Conservation (phyloP, 1,140 invertebrate genomes). For the Zaprionus camerounensis region DNA sequence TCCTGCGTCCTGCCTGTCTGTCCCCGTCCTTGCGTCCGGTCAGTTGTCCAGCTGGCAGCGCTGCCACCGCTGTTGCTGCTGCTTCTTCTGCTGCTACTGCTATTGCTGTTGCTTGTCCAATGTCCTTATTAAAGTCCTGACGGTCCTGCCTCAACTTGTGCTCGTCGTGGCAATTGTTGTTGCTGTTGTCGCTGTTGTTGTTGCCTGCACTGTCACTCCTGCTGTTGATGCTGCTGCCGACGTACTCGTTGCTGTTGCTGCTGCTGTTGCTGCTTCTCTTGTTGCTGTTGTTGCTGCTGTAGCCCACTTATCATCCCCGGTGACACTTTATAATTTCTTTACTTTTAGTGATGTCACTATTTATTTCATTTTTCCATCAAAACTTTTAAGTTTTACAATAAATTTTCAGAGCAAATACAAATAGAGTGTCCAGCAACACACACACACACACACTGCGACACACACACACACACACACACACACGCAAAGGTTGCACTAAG, state of each 20-base stretch:
- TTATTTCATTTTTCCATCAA: constrained; percentile 84
- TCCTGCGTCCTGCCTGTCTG: constrained; percentile 36
- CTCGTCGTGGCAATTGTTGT: constrained; percentile 39
- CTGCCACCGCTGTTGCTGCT: constrained; percentile 23
- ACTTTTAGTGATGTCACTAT: constrained; percentile 84
- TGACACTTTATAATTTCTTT: constrained; percentile 84
- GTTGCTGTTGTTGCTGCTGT: constrained; percentile 61
- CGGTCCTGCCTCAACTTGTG: constrained; percentile 74
- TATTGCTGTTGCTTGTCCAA: constrained; percentile 61
- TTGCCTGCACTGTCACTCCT: constrained; percentile 42
- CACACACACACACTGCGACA: constrained; percentile 48
- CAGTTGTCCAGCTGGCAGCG: constrained; percentile 43
- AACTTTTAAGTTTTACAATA: constrained; percentile 84
- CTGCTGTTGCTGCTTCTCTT: constrained; percentile 35
- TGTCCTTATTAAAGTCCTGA: constrained; percentile 78
- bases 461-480: constrained; percentile 17
- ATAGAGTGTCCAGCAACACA: constrained; percentile 76
- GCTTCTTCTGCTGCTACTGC: constrained; percentile 16
- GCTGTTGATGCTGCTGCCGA: constrained; percentile 46
- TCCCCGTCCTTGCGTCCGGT: constrained; percentile 23
- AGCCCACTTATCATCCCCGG: constrained; percentile 84
- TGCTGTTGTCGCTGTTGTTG: constrained; percentile 51
- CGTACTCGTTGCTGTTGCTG: constrained; percentile 44
- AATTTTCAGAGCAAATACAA: constrained; percentile 83
- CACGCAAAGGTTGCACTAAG: constrained; percentile 50